A percentile compares a stretch with the other conserved stretches of the same genome.
These are phyloP conservation scores for Rhopalosiphum nymphaeae DNA, from an alignment of 2,888 invertebrate species.

Conservation along the genomic window DNA sequence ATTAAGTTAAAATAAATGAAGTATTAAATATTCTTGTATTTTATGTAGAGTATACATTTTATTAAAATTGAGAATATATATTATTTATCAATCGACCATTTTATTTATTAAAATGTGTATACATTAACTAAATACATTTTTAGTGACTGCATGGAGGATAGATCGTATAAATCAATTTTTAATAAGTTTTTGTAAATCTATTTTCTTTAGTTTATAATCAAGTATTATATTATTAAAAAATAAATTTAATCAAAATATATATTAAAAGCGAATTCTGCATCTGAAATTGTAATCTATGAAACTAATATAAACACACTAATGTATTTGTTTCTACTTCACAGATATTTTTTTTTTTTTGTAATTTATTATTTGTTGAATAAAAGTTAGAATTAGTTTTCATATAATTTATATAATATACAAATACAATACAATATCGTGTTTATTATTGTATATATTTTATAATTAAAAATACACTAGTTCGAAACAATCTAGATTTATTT, in stretches of 20 bases:
- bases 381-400: background rate
- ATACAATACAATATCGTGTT: background rate
- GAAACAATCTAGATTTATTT: background rate
- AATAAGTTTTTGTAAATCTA: background rate
- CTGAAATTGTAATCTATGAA: background rate
- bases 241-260: too few species aligned
- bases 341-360: background rate
- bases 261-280: background rate
- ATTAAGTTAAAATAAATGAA: background rate
- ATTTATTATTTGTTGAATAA: background rate
- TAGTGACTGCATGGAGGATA: background rate
- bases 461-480: conserved; percentile 33
- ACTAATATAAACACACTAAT: background rate
- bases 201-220: background rate
- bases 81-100: background rate
- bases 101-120: background rate
- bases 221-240: too few species aligned
- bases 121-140: background rate
- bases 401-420: background rate
- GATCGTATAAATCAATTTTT: background rate
- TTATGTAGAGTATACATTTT: background rate
- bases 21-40: background rate
- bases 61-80: background rate
- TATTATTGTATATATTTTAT: background rate
- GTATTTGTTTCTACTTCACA: background rate